A percentile compares a stretch with the other conserved stretches of the same genome.
phyloP scores from a whole-genome alignment of 2,797 vertebrate species.

The Myripristis jacobus region DNA sequence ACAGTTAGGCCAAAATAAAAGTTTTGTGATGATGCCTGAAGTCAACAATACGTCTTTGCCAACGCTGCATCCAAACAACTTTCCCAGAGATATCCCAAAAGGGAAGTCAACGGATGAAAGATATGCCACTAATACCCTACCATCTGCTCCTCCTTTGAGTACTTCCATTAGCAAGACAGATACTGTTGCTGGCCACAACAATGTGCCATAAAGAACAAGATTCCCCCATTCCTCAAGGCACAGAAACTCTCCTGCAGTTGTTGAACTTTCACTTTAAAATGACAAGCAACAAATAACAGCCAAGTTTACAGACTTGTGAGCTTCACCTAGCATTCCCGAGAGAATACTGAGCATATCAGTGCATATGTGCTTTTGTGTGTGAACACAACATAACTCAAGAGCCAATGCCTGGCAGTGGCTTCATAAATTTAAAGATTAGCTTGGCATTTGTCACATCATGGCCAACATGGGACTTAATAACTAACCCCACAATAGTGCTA shows the following conservation, averaged over 20 bases:
- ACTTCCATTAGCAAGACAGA: slow-evolving; percentile 66
- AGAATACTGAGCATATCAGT: slow-evolving; percentile 39
- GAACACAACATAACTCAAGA: slow-evolving; percentile 2
- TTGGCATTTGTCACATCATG: slow-evolving; percentile 18
- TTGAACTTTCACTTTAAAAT: slow-evolving; percentile 51
- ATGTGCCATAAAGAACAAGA: slow-evolving; percentile 45
- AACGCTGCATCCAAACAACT: slow-evolving; percentile 54
- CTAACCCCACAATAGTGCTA: not conserved
- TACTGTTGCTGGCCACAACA: slow-evolving; percentile 56
- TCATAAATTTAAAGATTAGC: slow-evolving; percentile 25
- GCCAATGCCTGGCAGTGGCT: not conserved
- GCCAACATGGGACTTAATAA: not conserved
- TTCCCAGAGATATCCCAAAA: slow-evolving; percentile 63
- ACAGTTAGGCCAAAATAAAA: slow-evolving; percentile 47
- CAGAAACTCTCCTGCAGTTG: slow-evolving; percentile 30
- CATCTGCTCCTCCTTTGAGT: slow-evolving; percentile 72
- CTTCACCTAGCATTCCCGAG: slow-evolving; percentile 36
- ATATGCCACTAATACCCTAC: slow-evolving; percentile 69
- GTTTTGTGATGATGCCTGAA: slow-evolving; percentile 33
- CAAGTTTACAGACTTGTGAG: slow-evolving; percentile 54
- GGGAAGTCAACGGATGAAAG: slow-evolving; percentile 68
- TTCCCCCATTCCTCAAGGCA: slow-evolving; percentile 30
- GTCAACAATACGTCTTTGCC: slow-evolving; percentile 54
- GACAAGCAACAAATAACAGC: slow-evolving; percentile 33
- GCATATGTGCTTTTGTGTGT: not conserved